Conservation (phyloP, 1,140 invertebrate species). For the Stegodyphus dumicola region DNA sequence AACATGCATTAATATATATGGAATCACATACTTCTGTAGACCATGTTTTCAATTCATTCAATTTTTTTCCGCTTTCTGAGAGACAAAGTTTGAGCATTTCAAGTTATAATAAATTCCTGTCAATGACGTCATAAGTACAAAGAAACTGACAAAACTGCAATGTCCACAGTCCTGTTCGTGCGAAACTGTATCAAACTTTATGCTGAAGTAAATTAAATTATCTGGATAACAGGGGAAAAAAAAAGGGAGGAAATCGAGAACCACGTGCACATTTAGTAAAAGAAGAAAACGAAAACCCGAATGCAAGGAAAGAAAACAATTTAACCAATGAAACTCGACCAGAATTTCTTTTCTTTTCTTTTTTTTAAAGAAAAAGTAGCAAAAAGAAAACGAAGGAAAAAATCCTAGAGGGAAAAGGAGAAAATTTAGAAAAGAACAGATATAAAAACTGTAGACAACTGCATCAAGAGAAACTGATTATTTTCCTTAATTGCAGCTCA, state of each 20-base stretch:
- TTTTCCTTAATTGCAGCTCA: constrained; percentile 59
- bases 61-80: no score
- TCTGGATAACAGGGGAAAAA: neutral
- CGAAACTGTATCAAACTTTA: neutral
- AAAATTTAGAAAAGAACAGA: constrained; percentile 48
- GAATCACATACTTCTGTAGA: no score
- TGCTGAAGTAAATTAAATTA: constrained; percentile 40
- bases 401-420: constrained; percentile 8
- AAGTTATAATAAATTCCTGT: no score
- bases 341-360: neutral
- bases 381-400: neutral
- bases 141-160: no score
- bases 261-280: neutral
- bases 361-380: neutral
- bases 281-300: neutral
- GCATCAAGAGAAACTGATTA: constrained; percentile 59
- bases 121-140: no score
- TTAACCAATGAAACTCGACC: constrained; percentile 57
- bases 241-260: neutral
- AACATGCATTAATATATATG: no score
- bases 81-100: no score
- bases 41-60: no score
- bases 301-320: constrained; percentile 32
- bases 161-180: no score
- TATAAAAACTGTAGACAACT: constrained; percentile 59